A percentile compares a stretch with the other conserved stretches of the same genome.
phyloP scores from a whole-genome alignment of 2,888 invertebrate species.

The Mesorhabditis sp. region DNA sequence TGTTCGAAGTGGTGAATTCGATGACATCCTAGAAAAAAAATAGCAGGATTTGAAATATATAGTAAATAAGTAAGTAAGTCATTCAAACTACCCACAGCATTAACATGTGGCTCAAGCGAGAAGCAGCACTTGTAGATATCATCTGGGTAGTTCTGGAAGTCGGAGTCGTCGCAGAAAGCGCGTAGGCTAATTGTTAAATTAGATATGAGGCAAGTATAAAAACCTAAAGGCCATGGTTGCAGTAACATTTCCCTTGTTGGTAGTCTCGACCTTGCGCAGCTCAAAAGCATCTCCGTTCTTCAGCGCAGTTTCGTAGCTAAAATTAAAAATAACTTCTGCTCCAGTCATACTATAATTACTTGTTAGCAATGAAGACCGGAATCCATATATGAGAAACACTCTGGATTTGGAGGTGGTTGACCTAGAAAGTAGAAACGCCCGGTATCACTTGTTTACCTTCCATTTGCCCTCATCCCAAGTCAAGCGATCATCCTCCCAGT shows the following conservation, averaged over 20 bases:
- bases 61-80: no score
- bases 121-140: constrained; percentile 56
- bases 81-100: constrained; percentile 22
- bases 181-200: constrained; percentile 20
- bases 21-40: constrained; percentile 43
- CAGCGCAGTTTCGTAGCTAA: constrained; percentile 50
- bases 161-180: constrained; percentile 56
- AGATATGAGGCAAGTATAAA: background rate
- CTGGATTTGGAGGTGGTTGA: constrained; percentile 49
- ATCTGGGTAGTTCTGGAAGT: constrained; percentile 54
- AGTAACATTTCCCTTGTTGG: constrained; percentile 50
- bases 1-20: constrained; percentile 46
- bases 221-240: constrained; percentile 48
- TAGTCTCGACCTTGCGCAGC: constrained; percentile 46
- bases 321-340: constrained; percentile 9
- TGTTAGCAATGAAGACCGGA: constrained; percentile 47
- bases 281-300: constrained; percentile 56
- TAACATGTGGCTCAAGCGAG: constrained; percentile 48
- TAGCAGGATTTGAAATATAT: no score
- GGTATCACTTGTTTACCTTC: constrained; percentile 10
- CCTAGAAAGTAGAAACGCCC: constrained; percentile 12
- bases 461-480: constrained; percentile 14
- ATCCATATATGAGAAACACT: constrained; percentile 55
- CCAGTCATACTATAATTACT: constrained; percentile 19
- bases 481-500: constrained; percentile 32